Percentiles rank a stretch among this genome's conserved stretches.
Conservation (phyloP, 1,140 invertebrate species). For the Chironomus striatipennis region DNA sequence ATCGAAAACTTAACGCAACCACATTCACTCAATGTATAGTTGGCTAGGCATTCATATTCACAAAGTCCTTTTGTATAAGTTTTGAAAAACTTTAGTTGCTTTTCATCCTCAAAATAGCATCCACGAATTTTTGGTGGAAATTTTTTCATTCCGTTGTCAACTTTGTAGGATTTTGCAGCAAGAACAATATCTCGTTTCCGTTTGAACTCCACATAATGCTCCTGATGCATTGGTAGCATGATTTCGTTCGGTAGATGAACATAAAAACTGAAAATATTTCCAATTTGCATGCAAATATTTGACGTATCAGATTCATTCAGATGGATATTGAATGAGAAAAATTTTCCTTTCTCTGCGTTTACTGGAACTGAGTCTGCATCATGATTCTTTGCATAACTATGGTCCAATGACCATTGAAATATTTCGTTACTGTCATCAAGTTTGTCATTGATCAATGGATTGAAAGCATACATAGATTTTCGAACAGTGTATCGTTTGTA, state of each 20-base stretch:
- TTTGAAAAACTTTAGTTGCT: slow-evolving; percentile 38
- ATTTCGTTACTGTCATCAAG: background rate
- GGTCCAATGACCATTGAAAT: background rate
- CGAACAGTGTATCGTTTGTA: background rate
- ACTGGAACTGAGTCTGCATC: background rate
- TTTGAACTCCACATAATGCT: background rate
- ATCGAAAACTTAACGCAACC: slow-evolving; percentile 38
- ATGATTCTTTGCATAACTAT: background rate
- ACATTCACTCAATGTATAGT: slow-evolving; percentile 35
- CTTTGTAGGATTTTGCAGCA: background rate
- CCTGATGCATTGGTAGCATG: background rate
- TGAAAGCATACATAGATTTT: background rate
- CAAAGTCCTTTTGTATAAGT: slow-evolving; percentile 38
- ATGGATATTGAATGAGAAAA: too few relatives aligned
- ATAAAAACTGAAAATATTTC: background rate
- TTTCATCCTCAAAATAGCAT: slow-evolving; percentile 41
- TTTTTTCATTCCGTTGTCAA: background rate
- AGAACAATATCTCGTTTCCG: background rate
- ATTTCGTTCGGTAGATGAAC: background rate
- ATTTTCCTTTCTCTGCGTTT: background rate
- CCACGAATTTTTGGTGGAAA: slow-evolving; percentile 38
- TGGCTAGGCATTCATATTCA: slow-evolving; percentile 38
- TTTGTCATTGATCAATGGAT: background rate
- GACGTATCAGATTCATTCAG: too few relatives aligned
- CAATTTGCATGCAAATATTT: background rate